Evolutionary conservation across 2,888 invertebrate species (phyloP).

Genomic region (Sphaerophoria rueppellii): DNA sequence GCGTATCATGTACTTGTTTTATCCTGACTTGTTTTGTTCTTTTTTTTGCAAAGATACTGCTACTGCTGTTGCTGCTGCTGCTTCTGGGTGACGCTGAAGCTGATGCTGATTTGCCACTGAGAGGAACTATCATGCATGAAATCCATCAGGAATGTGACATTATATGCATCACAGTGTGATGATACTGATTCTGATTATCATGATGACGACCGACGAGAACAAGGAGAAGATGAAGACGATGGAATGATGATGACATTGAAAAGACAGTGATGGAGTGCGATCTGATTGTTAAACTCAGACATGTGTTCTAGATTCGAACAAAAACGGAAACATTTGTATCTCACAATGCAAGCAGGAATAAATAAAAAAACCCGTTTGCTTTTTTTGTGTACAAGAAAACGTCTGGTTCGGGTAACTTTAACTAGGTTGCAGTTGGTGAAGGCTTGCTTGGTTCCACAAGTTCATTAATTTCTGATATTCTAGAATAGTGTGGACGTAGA

Average conservation of each 20-base stretch:
- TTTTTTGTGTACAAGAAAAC: not conserved
- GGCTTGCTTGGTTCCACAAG: too few relatives aligned
- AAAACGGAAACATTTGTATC: not conserved
- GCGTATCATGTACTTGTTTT: constrained; percentile 59
- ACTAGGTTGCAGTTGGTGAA: too few relatives aligned
- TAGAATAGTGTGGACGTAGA: too few relatives aligned
- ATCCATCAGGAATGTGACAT: constrained; percentile 66
- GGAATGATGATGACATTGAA: constrained; percentile 55
- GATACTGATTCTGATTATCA: constrained; percentile 41
- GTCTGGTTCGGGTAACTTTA: too few relatives aligned
- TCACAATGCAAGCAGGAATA: not conserved
- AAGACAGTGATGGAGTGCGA: constrained; percentile 61
- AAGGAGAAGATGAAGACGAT: constrained; percentile 20
- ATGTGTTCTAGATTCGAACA: constrained; percentile 12
- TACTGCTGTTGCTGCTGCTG: constrained; percentile 32
- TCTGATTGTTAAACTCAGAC: constrained; percentile 55
- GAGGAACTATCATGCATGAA: constrained; percentile 70
- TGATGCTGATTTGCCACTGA: constrained; percentile 68
- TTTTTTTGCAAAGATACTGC: constrained; percentile 43
- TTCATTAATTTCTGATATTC: too few relatives aligned
- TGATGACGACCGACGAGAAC: constrained; percentile 2
- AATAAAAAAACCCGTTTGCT: not conserved
- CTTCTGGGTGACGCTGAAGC: constrained; percentile 37
- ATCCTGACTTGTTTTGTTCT: constrained; percentile 8
- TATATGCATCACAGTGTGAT: constrained; percentile 32